Evolutionary conservation across 2,797 vertebrate genomes (phyloP).

Genomic region (Thamnophis elegans): DNA sequence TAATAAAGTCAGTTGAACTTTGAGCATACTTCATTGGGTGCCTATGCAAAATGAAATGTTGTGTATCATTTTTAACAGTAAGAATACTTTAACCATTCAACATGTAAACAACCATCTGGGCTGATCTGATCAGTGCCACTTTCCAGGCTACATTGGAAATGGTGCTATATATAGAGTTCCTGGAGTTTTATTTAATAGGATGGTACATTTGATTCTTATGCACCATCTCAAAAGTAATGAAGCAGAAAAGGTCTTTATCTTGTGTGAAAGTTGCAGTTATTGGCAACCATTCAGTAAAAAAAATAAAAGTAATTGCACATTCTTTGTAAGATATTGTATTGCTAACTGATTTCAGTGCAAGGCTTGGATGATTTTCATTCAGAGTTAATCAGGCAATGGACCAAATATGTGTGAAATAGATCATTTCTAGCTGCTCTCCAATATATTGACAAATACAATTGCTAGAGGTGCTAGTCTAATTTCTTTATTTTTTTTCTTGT

Average conservation of each 20-base stretch:
- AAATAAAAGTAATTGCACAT: conserved; percentile 70
- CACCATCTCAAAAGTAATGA: conserved; percentile 74
- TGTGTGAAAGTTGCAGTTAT: conserved; percentile 73
- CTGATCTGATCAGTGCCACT: conserved; percentile 65
- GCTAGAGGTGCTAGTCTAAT: conserved; percentile 40
- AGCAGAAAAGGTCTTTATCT: conserved; percentile 73
- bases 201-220: conserved; percentile 71
- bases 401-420: conserved; percentile 60
- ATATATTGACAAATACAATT: conserved; percentile 66
- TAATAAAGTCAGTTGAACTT: neutral
- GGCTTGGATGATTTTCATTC: conserved; percentile 68
- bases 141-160: conserved; percentile 61
- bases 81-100: conserved; percentile 60
- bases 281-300: conserved; percentile 68
- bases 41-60: conserved; percentile 32
- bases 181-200: conserved; percentile 73
- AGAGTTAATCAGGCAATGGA: conserved; percentile 70
- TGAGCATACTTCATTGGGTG: neutral
- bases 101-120: conserved; percentile 58
- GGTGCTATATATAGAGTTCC: conserved; percentile 69
- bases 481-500: conserved; percentile 32
- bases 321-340: conserved; percentile 67
- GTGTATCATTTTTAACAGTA: conserved; percentile 49
- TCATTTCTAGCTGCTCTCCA: conserved; percentile 53
- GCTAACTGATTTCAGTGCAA: conserved; percentile 64